phyloP scores from a whole-genome alignment of 2,888 invertebrate genomes.

The Eristalis intricaria region DNA sequence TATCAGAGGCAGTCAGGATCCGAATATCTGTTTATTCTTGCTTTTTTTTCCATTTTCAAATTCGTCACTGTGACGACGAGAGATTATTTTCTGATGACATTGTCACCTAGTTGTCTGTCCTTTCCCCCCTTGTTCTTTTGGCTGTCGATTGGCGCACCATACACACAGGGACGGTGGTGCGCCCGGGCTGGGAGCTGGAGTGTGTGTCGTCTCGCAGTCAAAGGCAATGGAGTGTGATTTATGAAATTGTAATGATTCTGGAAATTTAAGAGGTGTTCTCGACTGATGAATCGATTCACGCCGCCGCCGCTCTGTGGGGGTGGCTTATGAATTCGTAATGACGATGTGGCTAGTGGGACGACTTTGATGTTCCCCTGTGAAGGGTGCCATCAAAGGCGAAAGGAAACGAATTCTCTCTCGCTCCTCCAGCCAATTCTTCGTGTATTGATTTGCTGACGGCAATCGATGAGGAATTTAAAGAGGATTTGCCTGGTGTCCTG shows the following conservation, averaged over 20 bases:
- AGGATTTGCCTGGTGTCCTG: not conserved
- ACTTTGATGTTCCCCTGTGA: not conserved
- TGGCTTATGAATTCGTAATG: constrained; percentile 1
- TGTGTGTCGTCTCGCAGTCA: not conserved
- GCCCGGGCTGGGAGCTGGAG: too few species aligned
- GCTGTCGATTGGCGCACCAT: not conserved
- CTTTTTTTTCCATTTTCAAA: not conserved
- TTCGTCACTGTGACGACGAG: constrained; percentile 8
- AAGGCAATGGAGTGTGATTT: constrained; percentile 38
- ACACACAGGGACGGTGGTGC: not conserved
- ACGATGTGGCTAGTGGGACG: not conserved
- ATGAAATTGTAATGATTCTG: constrained; percentile 32
- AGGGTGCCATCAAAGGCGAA: not conserved
- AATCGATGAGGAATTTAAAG: not conserved
- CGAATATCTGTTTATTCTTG: constrained; percentile 1
- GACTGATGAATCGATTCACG: not conserved
- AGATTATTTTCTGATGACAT: constrained; percentile 31
- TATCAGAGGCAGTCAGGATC: not conserved
- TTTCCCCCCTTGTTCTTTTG: not conserved
- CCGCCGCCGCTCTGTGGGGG: not conserved
- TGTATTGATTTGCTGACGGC: not conserved
- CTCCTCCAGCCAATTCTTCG: too few species aligned
- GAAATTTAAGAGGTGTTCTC: constrained; percentile 10
- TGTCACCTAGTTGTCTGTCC: constrained; percentile 18
- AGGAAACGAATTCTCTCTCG: not conserved